phyloP scores from a whole-genome alignment of 2,888 invertebrate species.

The Mesorhabditis spiculigera region DNA sequence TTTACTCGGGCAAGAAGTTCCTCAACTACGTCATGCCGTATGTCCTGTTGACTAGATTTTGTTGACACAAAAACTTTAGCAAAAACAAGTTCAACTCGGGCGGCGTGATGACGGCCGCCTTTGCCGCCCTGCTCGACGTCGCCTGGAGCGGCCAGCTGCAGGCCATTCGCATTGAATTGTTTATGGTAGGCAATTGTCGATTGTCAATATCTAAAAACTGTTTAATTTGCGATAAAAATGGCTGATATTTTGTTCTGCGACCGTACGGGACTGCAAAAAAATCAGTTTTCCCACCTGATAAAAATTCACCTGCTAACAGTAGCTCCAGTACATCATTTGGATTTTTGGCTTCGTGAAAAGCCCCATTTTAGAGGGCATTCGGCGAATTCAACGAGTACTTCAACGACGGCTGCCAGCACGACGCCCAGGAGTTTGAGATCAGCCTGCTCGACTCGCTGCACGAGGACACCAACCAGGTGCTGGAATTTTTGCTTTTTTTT shows the following conservation, averaged over 20 bases:
- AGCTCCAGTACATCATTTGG: too few species aligned
- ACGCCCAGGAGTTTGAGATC: constrained; percentile 66
- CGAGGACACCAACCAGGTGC: constrained; percentile 56
- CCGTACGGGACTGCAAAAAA: background rate
- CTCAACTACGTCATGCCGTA: constrained; percentile 29
- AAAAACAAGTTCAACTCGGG: constrained; percentile 39
- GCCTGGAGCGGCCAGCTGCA: constrained; percentile 43
- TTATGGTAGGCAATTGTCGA: constrained; percentile 21
- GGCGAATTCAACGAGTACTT: constrained; percentile 31
- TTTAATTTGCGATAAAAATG: background rate
- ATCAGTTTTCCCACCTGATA: background rate
- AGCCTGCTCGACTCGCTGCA: constrained; percentile 62
- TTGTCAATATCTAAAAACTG: background rate
- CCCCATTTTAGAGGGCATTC: constrained; percentile 27
- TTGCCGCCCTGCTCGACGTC: constrained; percentile 44
- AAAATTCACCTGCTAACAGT: too few species aligned
- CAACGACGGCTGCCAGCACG: constrained; percentile 62
- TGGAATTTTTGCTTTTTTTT: constrained; percentile 4
- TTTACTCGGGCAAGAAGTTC: constrained; percentile 40
- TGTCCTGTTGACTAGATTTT: constrained; percentile 8
- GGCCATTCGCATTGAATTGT: constrained; percentile 40
- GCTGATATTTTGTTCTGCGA: background rate
- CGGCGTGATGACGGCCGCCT: constrained; percentile 47
- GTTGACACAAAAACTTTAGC: constrained; percentile 18
- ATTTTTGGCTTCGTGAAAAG: too few species aligned